Conservation (phyloP, 2,113 vertebrate species). For the Microtus ochrogaster region DNA sequence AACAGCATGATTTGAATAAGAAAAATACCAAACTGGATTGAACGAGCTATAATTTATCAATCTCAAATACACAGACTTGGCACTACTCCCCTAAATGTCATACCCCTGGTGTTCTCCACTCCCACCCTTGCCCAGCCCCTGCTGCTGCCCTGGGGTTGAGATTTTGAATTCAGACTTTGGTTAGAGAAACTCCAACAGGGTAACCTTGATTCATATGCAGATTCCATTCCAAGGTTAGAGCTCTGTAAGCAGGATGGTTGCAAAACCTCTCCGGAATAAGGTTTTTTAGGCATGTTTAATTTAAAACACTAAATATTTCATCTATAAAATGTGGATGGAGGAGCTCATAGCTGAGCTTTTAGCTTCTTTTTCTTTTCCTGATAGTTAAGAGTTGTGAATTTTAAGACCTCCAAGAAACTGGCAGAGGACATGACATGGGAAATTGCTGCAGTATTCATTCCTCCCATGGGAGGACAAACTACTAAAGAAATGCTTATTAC, state of each 20-base stretch:
- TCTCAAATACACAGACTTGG: slow-evolving; percentile 32
- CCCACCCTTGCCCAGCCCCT: background rate
- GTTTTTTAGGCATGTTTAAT: slow-evolving; percentile 74
- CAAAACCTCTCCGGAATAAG: slow-evolving; percentile 71
- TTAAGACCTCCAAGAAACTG: slow-evolving; percentile 40
- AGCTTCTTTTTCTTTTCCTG: slow-evolving; percentile 63
- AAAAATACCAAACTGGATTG: background rate
- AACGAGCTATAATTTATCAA: slow-evolving; percentile 36
- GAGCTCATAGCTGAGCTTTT: slow-evolving; percentile 61
- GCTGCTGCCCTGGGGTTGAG: slow-evolving; percentile 44
- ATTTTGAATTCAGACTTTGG: slow-evolving; percentile 62
- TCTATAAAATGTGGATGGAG: slow-evolving; percentile 69
- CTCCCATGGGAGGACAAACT: background rate
- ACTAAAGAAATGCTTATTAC: slow-evolving; percentile 8
- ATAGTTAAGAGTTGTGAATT: slow-evolving; percentile 64
- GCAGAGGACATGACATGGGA: background rate
- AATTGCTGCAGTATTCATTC: slow-evolving; percentile 16
- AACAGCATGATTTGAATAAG: background rate
- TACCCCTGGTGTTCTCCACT: background rate
- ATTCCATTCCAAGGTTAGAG: slow-evolving; percentile 75
- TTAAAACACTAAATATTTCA: slow-evolving; percentile 78
- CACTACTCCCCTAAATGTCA: slow-evolving; percentile 34
- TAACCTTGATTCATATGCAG: slow-evolving; percentile 74
- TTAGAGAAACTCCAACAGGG: slow-evolving; percentile 56
- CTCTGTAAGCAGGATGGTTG: slow-evolving; percentile 68